Evolutionary conservation across 2,797 vertebrate species (phyloP).

Genomic region (Emydoidea blandingii): DNA sequence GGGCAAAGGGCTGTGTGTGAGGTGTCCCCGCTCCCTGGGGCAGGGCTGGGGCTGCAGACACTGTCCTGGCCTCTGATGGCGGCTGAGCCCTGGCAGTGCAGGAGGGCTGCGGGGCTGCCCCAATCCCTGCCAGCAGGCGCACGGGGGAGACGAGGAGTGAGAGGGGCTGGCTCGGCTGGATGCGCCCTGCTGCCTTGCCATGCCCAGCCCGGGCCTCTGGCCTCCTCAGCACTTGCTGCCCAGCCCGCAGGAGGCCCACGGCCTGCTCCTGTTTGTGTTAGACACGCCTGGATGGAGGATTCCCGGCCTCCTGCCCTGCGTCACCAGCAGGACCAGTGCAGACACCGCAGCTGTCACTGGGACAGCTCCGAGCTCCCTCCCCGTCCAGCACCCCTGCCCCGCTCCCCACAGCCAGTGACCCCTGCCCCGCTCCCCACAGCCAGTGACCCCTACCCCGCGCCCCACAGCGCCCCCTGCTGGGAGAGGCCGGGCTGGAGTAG

Average conservation of each 20-base stretch:
- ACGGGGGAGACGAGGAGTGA: not conserved
- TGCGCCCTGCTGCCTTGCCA: not conserved
- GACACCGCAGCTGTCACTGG: not conserved
- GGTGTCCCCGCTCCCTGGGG: not conserved
- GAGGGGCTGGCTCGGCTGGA: not conserved
- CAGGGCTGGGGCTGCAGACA: accelerated
- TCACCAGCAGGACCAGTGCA: not conserved
- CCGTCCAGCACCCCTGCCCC: too few species aligned
- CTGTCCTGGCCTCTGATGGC: accelerated
- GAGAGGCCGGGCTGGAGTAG: too few species aligned
- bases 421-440: too few species aligned
- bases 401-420: too few species aligned
- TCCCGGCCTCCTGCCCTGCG: accelerated
- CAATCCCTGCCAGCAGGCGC: not conserved
- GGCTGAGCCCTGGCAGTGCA: not conserved
- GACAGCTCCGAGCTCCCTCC: too few species aligned
- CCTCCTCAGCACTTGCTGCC: too few species aligned
- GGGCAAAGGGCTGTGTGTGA: not conserved
- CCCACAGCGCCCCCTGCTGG: too few species aligned
- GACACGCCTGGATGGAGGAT: accelerated
- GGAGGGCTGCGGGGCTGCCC: too few species aligned
- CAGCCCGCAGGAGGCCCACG: too few species aligned
- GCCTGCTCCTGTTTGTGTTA: too few species aligned
- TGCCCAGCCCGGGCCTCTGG: not conserved
- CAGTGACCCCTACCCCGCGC: too few species aligned